Evolutionary conservation across 2,797 vertebrate species (phyloP), one percentile per base, ranked within the genome.

Genomic region (Rhinella marina): DNA sequence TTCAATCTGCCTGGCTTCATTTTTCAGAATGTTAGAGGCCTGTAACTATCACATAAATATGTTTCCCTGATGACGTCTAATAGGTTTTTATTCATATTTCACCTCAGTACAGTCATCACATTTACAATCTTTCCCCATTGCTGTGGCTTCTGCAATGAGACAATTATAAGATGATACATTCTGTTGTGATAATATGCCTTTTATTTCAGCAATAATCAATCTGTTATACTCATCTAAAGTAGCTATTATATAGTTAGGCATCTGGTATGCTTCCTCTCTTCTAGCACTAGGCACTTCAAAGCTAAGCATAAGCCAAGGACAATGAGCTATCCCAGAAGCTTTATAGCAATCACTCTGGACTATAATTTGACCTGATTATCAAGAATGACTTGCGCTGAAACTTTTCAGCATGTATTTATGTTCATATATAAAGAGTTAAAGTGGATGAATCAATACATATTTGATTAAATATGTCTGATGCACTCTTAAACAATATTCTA

Each of bases 191-290:
- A 86, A 77, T 64, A n/a, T 66, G 70, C 12, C 70, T 48, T 17
- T 84, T 59, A 62, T 76, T 76, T 27, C 23, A 17, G 70, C 83
- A 84, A 84, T 84, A 84, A 76, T 62, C 56, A 84, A 84, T 84
- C 83, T 84, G 83, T 84, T 84, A n/a, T 32, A 13, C 72, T 14
- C 57, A 84, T 84, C 56, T 76, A 84, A 29, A 62, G 8, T 9
- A 76, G 32, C 16, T 62, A 76, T 16, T 75, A 41, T 56, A 62
- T 16, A 61, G 56, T 76, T 84, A 84, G 72, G 32, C 83, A 84
- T 84, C 83, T 84, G 83, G 29, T 84, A 72, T 84, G 32, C 19
- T 14, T 16, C 41, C 21, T 84, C 52, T 25, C 83, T n/a, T 57
- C 21, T 16, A 59, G 75, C n/a, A 62, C 14, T 61, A 32, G 59